Evolutionary conservation across 2,797 vertebrate genomes (phyloP).

Genomic region (Momotus momota): DNA sequence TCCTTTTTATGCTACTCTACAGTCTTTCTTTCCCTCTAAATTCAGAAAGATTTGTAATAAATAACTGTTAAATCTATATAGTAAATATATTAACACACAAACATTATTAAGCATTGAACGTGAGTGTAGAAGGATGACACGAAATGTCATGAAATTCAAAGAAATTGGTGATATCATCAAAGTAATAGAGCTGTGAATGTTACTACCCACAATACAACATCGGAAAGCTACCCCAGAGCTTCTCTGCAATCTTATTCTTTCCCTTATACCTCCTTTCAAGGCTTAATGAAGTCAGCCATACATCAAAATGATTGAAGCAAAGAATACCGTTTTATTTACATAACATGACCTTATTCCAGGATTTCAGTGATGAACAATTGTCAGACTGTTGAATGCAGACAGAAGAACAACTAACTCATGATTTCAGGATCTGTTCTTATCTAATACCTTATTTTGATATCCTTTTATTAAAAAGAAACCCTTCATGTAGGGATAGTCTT

Average conservation of each 20-base stretch:
- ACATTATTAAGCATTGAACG: neutral
- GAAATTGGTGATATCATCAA: neutral
- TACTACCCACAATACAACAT: neutral
- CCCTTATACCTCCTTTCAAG: neutral
- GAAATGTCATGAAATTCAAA: neutral
- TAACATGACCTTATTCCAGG: neutral
- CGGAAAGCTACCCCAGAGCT: neutral
- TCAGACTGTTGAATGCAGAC: neutral
- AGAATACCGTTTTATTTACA: neutral
- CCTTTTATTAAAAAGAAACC: neutral
- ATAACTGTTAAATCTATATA: neutral
- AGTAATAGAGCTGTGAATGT: neutral
- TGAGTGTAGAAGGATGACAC: neutral
- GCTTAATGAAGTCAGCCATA: constrained; percentile 3
- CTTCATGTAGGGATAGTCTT: neutral
- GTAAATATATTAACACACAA: neutral
- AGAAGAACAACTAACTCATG: neutral
- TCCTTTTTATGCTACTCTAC: neutral
- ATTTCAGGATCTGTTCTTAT: neutral
- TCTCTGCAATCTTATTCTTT: neutral
- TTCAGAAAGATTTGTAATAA: neutral
- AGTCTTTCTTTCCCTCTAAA: neutral
- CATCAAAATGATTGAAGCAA: neutral
- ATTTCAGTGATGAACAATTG: neutral
- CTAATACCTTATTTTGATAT: neutral